Evolutionary conservation across 1,140 invertebrate genomes (phyloP), one percentile per base, ranked within the genome.

Genomic region (Plutomurus gul): DNA sequence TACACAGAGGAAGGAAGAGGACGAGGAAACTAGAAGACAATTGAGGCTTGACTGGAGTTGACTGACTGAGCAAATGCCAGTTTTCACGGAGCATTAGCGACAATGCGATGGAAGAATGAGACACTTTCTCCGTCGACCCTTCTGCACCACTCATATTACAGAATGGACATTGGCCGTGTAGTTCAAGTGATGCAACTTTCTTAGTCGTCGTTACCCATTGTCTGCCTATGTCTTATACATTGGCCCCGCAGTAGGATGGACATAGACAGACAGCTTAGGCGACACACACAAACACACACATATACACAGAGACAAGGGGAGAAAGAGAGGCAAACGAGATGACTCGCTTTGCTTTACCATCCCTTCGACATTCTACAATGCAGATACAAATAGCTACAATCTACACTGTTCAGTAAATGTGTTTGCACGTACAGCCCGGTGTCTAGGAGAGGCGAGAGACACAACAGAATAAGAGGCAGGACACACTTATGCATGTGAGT

Each of bases 1-100:
- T 18, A 51, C 47, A 7, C 13, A 5, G n/a, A 51, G 4, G 20
- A 5, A 51, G 11, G n/a, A 49, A 1, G 20, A 18, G 47, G 47
- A 49, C 20, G 18, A 49, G 47, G 47, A 51, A 47, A 47, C 46
- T 47, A 20, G 46, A 1, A 3, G 47, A 20, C 18, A 51, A 51
- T 51, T 51, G 47, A 51, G 18, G 47, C 47, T 7, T 51, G 47
- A 51, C 47, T 51, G 18, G 20, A 51, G 47, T n/a, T 51, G 47
- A 51, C 16, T 51, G 47, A 22, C 47, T 13, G 47, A 70, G 60
- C 60, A 70, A 70, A 70, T 33, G 60, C 18, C 60, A n/a, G 27
- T 33, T 70, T 70, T 70, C 33, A 70, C 60, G 60, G 60, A 70
- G 60, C 60, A 70, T 70, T 70, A 70, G 60, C 27, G 47, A 51